Percentiles rank a stretch among this genome's conserved stretches.
Conservation (phyloP, 2,113 vertebrate species). For the Psilopogon haemacephalus region DNA sequence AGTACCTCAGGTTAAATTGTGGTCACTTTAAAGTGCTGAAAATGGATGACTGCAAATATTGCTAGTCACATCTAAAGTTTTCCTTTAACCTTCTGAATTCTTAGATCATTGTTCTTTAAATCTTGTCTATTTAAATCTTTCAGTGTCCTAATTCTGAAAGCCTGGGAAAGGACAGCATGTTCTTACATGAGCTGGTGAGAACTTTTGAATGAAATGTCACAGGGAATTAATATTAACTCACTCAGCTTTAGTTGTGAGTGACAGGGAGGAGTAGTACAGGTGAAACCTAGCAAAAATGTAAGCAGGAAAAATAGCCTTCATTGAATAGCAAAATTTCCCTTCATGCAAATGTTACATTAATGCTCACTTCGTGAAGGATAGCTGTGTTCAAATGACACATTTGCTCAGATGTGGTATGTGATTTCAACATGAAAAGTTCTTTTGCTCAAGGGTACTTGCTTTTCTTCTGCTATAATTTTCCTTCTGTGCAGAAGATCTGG, state of each 20-base stretch:
- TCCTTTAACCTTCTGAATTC: not conserved
- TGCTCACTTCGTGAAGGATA: not conserved
- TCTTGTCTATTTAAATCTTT: not conserved
- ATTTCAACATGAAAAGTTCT: not conserved
- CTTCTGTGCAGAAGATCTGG: not conserved
- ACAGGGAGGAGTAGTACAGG: not conserved
- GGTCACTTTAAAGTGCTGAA: not conserved
- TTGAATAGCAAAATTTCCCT: not conserved
- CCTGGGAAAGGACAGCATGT: not conserved
- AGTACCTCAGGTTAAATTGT: fast-evolving
- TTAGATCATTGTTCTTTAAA: not conserved
- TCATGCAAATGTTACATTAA: not conserved
- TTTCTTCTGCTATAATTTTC: not conserved
- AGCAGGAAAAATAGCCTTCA: not conserved
- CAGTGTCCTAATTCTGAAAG: not conserved
- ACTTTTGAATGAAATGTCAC: not conserved
- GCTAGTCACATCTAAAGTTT: not conserved
- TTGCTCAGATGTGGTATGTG: not conserved
- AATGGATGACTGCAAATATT: not conserved
- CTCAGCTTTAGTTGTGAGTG: not conserved
- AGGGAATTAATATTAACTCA: not conserved
- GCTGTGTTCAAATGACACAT: not conserved
- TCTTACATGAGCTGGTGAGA: not conserved
- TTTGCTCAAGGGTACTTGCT: not conserved
- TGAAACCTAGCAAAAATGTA: not conserved